A percentile compares a stretch with the other conserved stretches of the same genome.
phyloP scores from a whole-genome alignment of 2,888 invertebrate species.

The Amblyjoppa proteus region DNA sequence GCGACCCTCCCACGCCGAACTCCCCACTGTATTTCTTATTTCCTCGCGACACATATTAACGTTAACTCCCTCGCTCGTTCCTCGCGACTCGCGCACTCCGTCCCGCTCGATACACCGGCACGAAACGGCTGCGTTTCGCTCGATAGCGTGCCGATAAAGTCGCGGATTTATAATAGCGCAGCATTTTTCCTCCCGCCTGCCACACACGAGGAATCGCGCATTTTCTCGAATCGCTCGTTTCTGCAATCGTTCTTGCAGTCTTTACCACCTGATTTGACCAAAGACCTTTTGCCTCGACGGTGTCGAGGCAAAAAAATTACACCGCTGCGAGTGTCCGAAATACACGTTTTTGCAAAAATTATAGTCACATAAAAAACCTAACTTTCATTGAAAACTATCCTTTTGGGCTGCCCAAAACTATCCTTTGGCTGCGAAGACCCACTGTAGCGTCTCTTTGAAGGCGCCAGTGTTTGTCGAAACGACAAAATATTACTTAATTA shows the following conservation, averaged over 20 bases:
- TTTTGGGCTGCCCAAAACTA: no score
- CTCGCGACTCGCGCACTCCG: constrained; percentile 26
- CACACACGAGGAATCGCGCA: constrained; percentile 44
- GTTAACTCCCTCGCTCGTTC: constrained; percentile 48
- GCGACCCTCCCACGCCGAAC: constrained; percentile 69
- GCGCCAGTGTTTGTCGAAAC: no score
- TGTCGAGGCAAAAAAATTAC: background rate
- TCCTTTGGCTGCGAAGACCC: no score
- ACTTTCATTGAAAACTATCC: background rate
- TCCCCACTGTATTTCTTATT: constrained; percentile 61
- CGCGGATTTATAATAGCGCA: constrained; percentile 57
- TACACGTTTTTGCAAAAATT: background rate
- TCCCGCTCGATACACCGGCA: constrained; percentile 47
- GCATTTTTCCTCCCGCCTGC: constrained; percentile 31
- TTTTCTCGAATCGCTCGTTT: constrained; percentile 20
- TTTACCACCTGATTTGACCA: background rate
- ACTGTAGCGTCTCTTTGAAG: no score
- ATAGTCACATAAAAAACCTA: background rate
- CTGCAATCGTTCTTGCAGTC: background rate
- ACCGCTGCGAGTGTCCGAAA: background rate
- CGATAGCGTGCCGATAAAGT: constrained; percentile 56
- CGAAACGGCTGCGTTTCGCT: constrained; percentile 52
- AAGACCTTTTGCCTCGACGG: background rate
- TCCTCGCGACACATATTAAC: constrained; percentile 43
- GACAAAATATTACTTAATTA: no score